Evolutionary conservation across 2,113 vertebrate species (phyloP).

Genomic region (Oreotrochilus melanogaster): DNA sequence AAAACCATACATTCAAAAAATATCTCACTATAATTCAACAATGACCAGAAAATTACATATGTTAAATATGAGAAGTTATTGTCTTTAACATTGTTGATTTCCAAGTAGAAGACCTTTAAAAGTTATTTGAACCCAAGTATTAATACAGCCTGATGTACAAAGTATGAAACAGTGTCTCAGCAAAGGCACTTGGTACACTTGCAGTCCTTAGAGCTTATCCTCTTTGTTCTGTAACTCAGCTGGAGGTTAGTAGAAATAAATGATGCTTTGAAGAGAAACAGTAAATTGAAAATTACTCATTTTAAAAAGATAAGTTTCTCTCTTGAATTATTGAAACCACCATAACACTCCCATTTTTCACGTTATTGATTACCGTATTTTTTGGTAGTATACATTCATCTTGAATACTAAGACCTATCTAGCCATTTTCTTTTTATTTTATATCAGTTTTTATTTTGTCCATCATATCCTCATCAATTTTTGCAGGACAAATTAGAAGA

Average conservation of each 20-base stretch:
- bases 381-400: background rate
- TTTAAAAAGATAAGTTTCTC: background rate
- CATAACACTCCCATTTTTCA: background rate
- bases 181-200: constrained; percentile 25
- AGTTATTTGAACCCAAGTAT: background rate
- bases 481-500: background rate
- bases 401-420: background rate
- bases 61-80: background rate
- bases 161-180: constrained; percentile 5
- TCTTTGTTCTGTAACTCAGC: constrained; percentile 19
- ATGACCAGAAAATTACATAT: background rate
- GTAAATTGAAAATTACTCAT: constrained; percentile 9
- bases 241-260: constrained; percentile 21
- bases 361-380: background rate
- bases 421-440: background rate
- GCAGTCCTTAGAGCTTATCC: background rate
- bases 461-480: background rate
- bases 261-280: background rate
- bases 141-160: constrained; percentile 6
- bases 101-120: background rate
- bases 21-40: background rate
- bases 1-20: background rate
- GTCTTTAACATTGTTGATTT: background rate
- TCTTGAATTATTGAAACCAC: background rate
- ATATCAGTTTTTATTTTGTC: background rate